Percentiles rank a stretch among this genome's conserved stretches.
Evolutionary conservation across 2,113 vertebrate genomes (phyloP).

Genomic region (Corythornis madagascariensis): DNA sequence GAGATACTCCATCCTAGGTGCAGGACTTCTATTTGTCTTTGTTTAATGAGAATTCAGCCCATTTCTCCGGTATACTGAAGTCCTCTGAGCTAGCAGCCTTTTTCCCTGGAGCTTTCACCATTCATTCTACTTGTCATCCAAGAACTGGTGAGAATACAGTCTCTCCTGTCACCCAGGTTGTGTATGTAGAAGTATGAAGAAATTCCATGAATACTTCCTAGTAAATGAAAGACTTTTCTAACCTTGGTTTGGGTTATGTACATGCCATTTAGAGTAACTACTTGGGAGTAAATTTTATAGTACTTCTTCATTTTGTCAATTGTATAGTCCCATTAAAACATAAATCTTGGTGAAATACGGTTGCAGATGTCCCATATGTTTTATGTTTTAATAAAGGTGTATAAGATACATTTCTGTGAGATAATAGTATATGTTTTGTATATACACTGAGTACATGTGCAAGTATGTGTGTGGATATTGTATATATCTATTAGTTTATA

Average conservation of each 20-base stretch:
- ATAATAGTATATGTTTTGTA: not conserved
- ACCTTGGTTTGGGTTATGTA: not conserved
- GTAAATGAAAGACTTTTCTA: not conserved
- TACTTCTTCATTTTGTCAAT: not conserved
- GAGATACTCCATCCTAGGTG: not conserved
- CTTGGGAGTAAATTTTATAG: not conserved
- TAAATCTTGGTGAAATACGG: not conserved
- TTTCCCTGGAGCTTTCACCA: rapidly evolving
- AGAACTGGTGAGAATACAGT: not conserved
- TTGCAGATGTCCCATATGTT: not conserved
- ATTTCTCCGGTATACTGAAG: not conserved
- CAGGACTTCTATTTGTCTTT: not conserved
- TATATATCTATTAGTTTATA: not conserved
- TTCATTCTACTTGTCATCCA: not conserved
- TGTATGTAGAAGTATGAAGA: not conserved
- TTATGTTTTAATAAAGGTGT: not conserved
- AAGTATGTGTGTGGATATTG: not conserved
- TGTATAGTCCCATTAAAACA: not conserved
- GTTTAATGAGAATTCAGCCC: not conserved
- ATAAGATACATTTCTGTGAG: not conserved
- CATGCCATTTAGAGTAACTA: not conserved
- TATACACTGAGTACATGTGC: not conserved
- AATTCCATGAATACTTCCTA: not conserved
- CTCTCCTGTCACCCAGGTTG: not conserved
- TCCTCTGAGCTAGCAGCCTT: not conserved